Evolutionary conservation across 2,888 invertebrate species (phyloP).

Genomic region (Lasioglossum pauxillum): DNA sequence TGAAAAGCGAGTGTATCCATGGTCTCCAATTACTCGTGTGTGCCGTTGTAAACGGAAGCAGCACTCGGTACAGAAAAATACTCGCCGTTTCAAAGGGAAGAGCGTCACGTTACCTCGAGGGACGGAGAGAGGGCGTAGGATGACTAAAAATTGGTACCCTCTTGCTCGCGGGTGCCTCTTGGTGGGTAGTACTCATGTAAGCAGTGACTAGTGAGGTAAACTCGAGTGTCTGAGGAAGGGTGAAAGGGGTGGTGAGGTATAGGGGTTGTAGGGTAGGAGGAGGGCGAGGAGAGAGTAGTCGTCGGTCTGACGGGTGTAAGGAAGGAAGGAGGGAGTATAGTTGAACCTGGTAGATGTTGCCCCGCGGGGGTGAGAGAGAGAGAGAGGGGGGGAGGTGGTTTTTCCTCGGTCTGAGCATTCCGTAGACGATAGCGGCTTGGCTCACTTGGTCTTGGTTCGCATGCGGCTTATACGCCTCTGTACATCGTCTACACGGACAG

Average conservation of each 20-base stretch:
- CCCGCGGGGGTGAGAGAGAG: slow-evolving; percentile 33
- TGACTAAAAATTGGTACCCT: slow-evolving; percentile 81
- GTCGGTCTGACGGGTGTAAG: slow-evolving; percentile 58
- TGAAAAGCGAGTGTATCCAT: not conserved
- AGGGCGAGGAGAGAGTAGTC: slow-evolving; percentile 50
- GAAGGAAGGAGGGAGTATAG: slow-evolving; percentile 68
- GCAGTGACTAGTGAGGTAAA: slow-evolving; percentile 82
- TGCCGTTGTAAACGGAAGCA: slow-evolving; percentile 27
- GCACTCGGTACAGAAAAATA: slow-evolving; percentile 21
- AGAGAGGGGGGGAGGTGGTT: slow-evolving; percentile 60
- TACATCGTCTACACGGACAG: slow-evolving; percentile 27
- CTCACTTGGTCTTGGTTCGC: slow-evolving; percentile 68
- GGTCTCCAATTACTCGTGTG: slow-evolving; percentile 16
- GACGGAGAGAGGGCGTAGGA: slow-evolving; percentile 41
- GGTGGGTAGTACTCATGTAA: slow-evolving; percentile 79
- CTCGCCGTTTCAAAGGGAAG: slow-evolving; percentile 31
- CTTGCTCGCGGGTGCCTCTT: slow-evolving; percentile 81
- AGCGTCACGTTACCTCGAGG: slow-evolving; percentile 44
- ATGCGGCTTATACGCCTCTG: slow-evolving; percentile 61
- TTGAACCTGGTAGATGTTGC: slow-evolving; percentile 59
- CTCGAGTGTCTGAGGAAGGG: slow-evolving; percentile 77
- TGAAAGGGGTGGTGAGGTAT: slow-evolving; percentile 37
- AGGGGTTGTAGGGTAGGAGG: slow-evolving; percentile 28
- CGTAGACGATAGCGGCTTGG: slow-evolving; percentile 66
- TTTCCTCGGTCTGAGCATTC: slow-evolving; percentile 81